A percentile compares a stretch with the other conserved stretches of the same genome.
Evolutionary conservation across 2,888 invertebrate species (phyloP).

Genomic region (Tigriopus californicus): DNA sequence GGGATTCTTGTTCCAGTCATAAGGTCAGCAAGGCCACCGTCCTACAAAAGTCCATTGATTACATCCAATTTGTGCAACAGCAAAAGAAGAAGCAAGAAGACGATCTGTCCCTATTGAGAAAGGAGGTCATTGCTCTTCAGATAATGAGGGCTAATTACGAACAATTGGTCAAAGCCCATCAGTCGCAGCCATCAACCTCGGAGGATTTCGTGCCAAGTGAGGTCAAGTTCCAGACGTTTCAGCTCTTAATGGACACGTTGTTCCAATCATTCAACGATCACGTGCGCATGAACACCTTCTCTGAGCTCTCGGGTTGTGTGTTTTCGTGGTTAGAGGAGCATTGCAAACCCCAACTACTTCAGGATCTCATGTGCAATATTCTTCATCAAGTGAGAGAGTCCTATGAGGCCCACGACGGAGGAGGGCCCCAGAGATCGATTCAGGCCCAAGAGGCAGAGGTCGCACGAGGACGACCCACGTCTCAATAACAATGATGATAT

Average conservation of each 20-base stretch:
- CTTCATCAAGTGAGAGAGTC: not conserved
- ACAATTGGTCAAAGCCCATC: constrained; percentile 87
- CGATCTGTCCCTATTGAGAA: constrained; percentile 67
- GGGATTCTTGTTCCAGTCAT: constrained; percentile 37
- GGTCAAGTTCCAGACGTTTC: constrained; percentile 62
- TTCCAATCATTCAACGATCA: constrained; percentile 63
- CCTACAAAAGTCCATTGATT: constrained; percentile 81
- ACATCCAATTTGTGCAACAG: constrained; percentile 71
- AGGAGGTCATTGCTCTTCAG: constrained; percentile 77
- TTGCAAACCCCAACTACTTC: constrained; percentile 63
- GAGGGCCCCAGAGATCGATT: no score
- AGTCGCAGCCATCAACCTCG: constrained; percentile 46
- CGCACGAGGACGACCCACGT: no score
- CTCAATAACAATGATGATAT: no score
- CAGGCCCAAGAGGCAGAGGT: no score
- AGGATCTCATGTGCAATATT: constrained; percentile 7
- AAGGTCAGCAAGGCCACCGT: constrained; percentile 91
- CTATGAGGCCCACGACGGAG: not conserved
- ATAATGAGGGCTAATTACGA: constrained; percentile 91
- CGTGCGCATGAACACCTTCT: constrained; percentile 75
- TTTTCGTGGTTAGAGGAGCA: constrained; percentile 94
- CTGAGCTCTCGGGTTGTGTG: constrained; percentile 78
- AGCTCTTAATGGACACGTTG: constrained; percentile 64
- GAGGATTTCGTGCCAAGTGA: constrained; percentile 78
- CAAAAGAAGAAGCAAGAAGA: constrained; percentile 86